phyloP scores from a whole-genome alignment of 2,113 vertebrate species.

The Lycocorax pyrrhopterus region DNA sequence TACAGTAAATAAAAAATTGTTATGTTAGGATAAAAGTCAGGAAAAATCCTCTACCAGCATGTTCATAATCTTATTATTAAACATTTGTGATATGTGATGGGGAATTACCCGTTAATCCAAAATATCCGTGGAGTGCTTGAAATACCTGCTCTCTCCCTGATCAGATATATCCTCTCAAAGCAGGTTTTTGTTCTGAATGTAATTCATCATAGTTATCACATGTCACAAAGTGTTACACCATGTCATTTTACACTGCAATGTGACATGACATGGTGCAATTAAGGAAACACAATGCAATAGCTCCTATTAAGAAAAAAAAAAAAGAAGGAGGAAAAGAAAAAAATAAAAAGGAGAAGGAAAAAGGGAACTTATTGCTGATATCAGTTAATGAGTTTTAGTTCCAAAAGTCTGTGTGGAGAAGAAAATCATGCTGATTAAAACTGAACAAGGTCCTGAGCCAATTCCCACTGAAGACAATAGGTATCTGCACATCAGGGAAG shows the following conservation, averaged over 20 bases:
- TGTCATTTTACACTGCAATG: constrained; percentile 72
- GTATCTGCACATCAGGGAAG: background rate
- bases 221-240: constrained; percentile 70
- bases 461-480: background rate
- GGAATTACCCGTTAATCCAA: constrained; percentile 22
- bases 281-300: constrained; percentile 66
- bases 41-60: background rate
- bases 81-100: constrained; percentile 15
- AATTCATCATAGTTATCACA: constrained; percentile 80
- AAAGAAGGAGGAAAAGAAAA: too few species aligned
- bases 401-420: constrained; percentile 2
- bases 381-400: constrained; percentile 65
- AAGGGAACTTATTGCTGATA: constrained; percentile 37
- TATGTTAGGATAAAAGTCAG: constrained; percentile 5
- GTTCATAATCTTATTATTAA: constrained; percentile 52
- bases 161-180: constrained; percentile 63
- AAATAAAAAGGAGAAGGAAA: background rate
- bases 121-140: background rate
- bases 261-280: constrained; percentile 76
- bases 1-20: constrained; percentile 41
- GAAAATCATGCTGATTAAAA: constrained; percentile 24
- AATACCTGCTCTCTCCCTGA: constrained; percentile 31
- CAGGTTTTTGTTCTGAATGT: constrained; percentile 57
- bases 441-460: background rate
- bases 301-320: constrained; percentile 3